A percentile compares a stretch with the other conserved stretches of the same genome.
These are phyloP conservation scores for Ferdinandea cuprea DNA, from an alignment of 2,888 invertebrate species.

Conservation along the genomic window DNA sequence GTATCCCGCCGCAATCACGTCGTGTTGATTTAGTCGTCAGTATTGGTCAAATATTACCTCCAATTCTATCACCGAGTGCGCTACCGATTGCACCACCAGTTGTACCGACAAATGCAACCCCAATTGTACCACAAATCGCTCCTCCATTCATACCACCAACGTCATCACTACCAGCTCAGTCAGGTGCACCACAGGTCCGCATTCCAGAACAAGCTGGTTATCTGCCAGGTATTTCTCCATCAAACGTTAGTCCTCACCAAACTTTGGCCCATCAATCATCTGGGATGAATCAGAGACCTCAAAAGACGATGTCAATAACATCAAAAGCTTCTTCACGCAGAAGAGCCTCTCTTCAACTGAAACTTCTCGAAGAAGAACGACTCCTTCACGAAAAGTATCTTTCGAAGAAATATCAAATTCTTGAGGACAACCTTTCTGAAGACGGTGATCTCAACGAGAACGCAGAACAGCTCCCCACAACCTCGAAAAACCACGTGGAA, in stretches of 20 bases:
- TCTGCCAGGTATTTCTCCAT: neutral
- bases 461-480: constrained; percentile 1
- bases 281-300: neutral
- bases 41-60: neutral
- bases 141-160: neutral
- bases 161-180: neutral
- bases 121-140: neutral
- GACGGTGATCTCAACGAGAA: constrained; percentile 4
- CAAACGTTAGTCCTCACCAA: neutral
- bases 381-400: constrained; percentile 18
- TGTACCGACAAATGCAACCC: too few relatives aligned
- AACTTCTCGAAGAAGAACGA: constrained; percentile 23
- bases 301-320: constrained; percentile 9
- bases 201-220: neutral
- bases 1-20: constrained; percentile 12
- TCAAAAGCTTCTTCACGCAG: constrained; percentile 22
- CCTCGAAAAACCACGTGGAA: constrained; percentile 25
- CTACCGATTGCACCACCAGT: too few relatives aligned
- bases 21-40: constrained; percentile 17
- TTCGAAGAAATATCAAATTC: constrained; percentile 30
- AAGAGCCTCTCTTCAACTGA: constrained; percentile 15
- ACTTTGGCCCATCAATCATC: neutral
- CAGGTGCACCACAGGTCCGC: neutral
- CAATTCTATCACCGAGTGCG: too few relatives aligned
- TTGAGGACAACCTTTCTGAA: constrained; percentile 17